A percentile compares a stretch with the other conserved stretches of the same genome.
These are phyloP conservation scores for Daubentonia madagascariensis DNA, from an alignment of 2,113 vertebrate genomes.

Conservation along the genomic window DNA sequence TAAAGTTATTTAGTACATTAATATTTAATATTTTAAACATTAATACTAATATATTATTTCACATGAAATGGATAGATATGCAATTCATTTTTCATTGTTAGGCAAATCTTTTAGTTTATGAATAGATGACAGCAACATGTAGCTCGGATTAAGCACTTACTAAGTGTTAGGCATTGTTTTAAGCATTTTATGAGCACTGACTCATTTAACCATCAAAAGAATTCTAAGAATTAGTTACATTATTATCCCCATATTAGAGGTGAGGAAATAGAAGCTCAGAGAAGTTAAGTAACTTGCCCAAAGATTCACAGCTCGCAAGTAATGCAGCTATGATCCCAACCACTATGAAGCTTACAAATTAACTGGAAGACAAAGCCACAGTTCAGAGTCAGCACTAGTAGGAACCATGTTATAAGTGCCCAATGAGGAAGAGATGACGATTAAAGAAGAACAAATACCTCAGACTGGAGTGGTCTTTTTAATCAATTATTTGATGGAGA, in stretches of 20 bases:
- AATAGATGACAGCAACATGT: neutral
- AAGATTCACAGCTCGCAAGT: neutral
- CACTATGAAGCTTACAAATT: neutral
- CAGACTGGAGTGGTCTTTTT: neutral
- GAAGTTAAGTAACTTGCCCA: neutral
- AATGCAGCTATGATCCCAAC: neutral
- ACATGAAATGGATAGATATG: neutral
- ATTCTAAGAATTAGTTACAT: neutral
- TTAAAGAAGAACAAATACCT: neutral
- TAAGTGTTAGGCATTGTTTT: neutral
- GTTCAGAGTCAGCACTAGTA: neutral
- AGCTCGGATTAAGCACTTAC: neutral
- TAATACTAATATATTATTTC: neutral
- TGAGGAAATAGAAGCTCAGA: neutral
- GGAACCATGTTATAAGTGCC: neutral
- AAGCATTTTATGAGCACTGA: neutral
- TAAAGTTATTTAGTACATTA: neutral
- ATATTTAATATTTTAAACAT: neutral
- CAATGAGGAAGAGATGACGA: neutral
- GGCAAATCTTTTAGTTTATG: neutral
- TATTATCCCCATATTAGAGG: neutral
- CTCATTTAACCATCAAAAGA: neutral
- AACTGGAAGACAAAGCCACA: neutral
- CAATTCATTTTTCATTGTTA: neutral
- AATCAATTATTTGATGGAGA: neutral